Evolutionary conservation across 2,797 vertebrate species (phyloP).

Genomic region (Macropodus opercularis): DNA sequence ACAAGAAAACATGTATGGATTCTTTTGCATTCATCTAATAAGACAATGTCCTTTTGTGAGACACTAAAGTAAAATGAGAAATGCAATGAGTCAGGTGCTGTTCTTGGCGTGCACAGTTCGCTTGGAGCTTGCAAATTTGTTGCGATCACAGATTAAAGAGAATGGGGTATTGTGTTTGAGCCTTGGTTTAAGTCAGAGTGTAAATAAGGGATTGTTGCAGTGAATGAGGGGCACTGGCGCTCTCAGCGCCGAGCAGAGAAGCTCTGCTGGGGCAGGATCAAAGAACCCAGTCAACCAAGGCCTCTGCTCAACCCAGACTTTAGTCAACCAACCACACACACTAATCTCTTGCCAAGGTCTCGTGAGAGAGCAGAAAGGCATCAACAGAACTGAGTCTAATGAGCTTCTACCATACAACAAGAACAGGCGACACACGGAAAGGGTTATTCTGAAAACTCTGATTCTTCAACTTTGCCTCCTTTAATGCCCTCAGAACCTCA

Average conservation of each 20-base stretch:
- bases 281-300: slow-evolving; percentile 70
- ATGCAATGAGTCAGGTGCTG: slow-evolving; percentile 12
- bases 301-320: slow-evolving; percentile 70
- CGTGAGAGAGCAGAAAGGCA: slow-evolving; percentile 40
- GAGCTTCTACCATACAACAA: slow-evolving; percentile 38
- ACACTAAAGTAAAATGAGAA: slow-evolving; percentile 27
- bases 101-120: slow-evolving; percentile 37
- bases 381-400: slow-evolving; percentile 62
- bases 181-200: slow-evolving; percentile 55
- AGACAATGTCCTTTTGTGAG: slow-evolving; percentile 1
- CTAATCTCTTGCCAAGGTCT: slow-evolving; percentile 66
- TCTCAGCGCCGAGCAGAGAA: slow-evolving; percentile 48
- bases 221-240: slow-evolving; percentile 58
- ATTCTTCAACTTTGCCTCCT: slow-evolving; percentile 3
- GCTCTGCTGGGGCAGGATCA: slow-evolving; percentile 73
- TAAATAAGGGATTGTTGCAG: slow-evolving; percentile 68
- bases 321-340: slow-evolving; percentile 68
- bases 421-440: slow-evolving; percentile 32
- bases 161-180: slow-evolving; percentile 53
- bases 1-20: not conserved
- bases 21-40: slow-evolving; percentile 8
- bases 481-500: not conserved
- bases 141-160: slow-evolving; percentile 58
- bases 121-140: slow-evolving; percentile 40
- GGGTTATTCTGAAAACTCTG: slow-evolving; percentile 4